phyloP scores from a whole-genome alignment of 1,140 invertebrate species.

The Pachyrhynchus sulphureomaculatus region DNA sequence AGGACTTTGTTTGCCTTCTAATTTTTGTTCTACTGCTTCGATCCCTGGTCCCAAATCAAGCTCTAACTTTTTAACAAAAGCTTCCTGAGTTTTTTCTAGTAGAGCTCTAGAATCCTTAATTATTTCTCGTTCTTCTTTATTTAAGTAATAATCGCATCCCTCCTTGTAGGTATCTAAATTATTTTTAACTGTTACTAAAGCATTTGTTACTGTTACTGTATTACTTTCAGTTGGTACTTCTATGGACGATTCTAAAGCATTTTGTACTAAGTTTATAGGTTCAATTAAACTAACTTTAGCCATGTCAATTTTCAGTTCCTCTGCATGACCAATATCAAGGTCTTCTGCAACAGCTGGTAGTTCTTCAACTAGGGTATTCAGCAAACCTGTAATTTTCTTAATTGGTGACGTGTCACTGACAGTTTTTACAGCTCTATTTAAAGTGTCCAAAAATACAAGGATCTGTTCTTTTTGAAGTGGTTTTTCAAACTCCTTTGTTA shows the following conservation, averaged over 20 bases:
- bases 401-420: constrained; percentile 32
- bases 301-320: constrained; percentile 34
- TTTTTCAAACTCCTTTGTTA: constrained; percentile 1
- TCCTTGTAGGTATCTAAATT: constrained; percentile 13
- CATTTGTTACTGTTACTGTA: not conserved
- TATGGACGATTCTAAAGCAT: not conserved
- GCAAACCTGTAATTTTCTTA: constrained; percentile 20
- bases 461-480: constrained; percentile 25
- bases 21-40: constrained; percentile 3
- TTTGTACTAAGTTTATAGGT: constrained; percentile 6
- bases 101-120: constrained; percentile 18
- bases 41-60: constrained; percentile 6
- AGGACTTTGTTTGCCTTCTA: constrained; percentile 16
- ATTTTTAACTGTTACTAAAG: not conserved
- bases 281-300: constrained; percentile 12
- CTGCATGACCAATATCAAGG: constrained; percentile 21
- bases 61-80: constrained; percentile 1
- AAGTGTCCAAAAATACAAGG: constrained; percentile 29
- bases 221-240: not conserved
- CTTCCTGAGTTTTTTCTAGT: constrained; percentile 7
- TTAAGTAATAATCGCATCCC: constrained; percentile 19
- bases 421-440: constrained; percentile 34
- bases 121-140: constrained; percentile 28
- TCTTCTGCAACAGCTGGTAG: constrained; percentile 31
- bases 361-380: constrained; percentile 26